phyloP scores from a whole-genome alignment of 2,113 vertebrate genomes.

The Nanger granti region DNA sequence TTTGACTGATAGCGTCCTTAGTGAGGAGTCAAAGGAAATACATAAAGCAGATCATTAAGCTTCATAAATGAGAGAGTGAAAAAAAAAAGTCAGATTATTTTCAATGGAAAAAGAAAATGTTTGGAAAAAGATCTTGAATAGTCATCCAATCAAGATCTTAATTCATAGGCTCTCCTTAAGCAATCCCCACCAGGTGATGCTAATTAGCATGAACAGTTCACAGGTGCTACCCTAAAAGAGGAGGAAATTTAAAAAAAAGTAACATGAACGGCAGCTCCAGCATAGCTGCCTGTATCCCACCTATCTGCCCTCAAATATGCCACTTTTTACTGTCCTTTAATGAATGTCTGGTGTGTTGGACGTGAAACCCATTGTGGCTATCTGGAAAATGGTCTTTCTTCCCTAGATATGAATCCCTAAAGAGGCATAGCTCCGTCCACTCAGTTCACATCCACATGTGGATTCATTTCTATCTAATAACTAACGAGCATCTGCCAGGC shows the following conservation, averaged over 20 bases:
- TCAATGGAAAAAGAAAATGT: background rate
- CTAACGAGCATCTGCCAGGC: background rate
- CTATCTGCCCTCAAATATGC: background rate
- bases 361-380: background rate
- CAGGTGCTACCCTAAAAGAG: slow-evolving; percentile 38
- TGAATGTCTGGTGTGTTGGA: background rate
- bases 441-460: background rate
- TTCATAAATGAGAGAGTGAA: background rate
- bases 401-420: background rate
- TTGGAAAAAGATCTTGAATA: background rate
- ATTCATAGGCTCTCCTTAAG: slow-evolving; percentile 40
- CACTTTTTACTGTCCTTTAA: background rate
- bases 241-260: background rate
- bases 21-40: slow-evolving; percentile 36
- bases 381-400: background rate
- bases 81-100: background rate
- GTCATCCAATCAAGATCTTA: slow-evolving; percentile 50
- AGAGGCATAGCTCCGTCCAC: background rate
- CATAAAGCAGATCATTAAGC: slow-evolving; percentile 2
- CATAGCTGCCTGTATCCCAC: background rate
- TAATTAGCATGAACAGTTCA: slow-evolving; percentile 50
- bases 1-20: background rate
- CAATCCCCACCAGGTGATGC: slow-evolving; percentile 55
- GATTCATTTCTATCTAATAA: background rate
- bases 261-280: background rate